phyloP scores from a whole-genome alignment of 1,140 invertebrate species.

The Brachionus koreanus region DNA sequence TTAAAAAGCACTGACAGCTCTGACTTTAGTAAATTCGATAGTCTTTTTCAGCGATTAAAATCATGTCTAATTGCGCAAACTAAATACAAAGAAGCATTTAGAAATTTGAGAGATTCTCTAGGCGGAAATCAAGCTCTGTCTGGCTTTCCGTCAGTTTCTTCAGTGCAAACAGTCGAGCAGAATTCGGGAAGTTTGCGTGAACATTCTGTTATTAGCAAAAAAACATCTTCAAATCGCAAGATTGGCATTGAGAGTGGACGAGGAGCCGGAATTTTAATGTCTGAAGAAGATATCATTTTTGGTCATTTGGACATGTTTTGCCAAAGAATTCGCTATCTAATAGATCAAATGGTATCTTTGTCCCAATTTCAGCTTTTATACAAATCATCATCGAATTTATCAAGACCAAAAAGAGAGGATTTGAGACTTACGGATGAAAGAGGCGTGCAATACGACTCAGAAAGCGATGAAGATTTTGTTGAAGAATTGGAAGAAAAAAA shows the following conservation, averaged over 20 bases:
- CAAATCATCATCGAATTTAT: conserved; percentile 14
- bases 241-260: conserved; percentile 26
- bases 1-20: conserved; percentile 4
- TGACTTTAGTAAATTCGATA: conserved; percentile 46
- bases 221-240: background rate
- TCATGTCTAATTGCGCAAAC: conserved; percentile 54
- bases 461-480: conserved; percentile 31
- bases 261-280: conserved; percentile 53
- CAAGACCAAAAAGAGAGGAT: conserved; percentile 24
- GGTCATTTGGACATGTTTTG: conserved; percentile 55
- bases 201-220: background rate
- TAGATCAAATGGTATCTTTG: conserved; percentile 57
- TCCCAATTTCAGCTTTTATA: conserved; percentile 50
- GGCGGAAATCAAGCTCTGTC: conserved; percentile 52
- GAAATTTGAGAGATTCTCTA: conserved; percentile 53
- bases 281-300: conserved; percentile 57
- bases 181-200: background rate
- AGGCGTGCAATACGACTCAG: background rate
- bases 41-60: conserved; percentile 51
- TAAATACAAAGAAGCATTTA: conserved; percentile 52
- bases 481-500: background rate
- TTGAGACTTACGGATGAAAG: background rate
- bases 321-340: conserved; percentile 51
- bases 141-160: conserved; percentile 55
- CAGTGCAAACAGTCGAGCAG: conserved; percentile 47